Conservation (phyloP, 2,113 vertebrate genomes). For the Zosterops hypoxanthus region DNA sequence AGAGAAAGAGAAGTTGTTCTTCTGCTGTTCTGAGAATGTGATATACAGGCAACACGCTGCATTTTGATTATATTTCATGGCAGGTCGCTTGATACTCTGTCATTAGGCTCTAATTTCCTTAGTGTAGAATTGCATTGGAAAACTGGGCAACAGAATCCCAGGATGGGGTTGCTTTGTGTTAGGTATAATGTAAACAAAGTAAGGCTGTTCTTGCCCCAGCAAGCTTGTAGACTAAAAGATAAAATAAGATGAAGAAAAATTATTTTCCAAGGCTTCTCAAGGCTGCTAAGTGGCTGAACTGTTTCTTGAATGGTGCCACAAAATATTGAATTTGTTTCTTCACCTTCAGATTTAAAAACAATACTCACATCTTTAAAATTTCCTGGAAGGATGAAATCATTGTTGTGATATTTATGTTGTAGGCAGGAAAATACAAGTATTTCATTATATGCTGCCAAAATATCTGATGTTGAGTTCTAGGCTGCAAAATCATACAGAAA, state of each 20-base stretch:
- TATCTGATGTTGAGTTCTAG: background rate
- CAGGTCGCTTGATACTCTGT: background rate
- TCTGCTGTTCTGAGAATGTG: background rate
- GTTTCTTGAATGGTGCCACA: background rate
- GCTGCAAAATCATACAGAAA: background rate
- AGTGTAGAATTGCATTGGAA: background rate
- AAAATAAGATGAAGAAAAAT: background rate
- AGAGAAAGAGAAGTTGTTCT: background rate
- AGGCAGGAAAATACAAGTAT: background rate
- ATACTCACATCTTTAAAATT: background rate
- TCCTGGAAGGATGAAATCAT: background rate
- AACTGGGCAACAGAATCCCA: background rate
- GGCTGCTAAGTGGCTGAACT: background rate
- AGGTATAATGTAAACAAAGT: background rate
- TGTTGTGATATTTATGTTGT: background rate
- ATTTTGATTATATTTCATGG: background rate
- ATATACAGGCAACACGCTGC: background rate
- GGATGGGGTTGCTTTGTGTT: background rate
- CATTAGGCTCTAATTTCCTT: background rate
- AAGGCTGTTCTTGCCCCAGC: background rate
- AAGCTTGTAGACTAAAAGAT: background rate
- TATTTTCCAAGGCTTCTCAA: background rate
- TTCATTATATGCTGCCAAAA: background rate
- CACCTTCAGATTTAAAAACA: background rate
- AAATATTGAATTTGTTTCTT: background rate